Base-by-base conservation (phyloP, 2,113 vertebrate species). In the Reinhardtius hippoglossoides region DNA sequence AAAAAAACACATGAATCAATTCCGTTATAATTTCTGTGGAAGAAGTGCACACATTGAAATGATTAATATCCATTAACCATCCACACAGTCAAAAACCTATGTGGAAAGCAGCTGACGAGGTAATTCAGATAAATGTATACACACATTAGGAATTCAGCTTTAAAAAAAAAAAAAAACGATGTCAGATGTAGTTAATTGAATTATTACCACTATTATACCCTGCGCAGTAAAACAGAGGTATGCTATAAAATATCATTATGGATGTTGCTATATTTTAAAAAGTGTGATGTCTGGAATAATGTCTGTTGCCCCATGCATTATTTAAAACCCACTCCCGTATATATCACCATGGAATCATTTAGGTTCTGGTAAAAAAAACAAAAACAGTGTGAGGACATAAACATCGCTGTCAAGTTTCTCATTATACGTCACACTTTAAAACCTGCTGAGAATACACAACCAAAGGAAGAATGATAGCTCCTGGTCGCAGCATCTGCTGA, bases 401-500 rank as follows among this genome's bases (percentile, higher is more conserved):
- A 66, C 14, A 26, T 64, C 50, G 23, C 56, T 61, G 44, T 71
- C 74, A 67, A n/a, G 50, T 66, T 83, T 79, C 50, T 88, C 65
- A 81, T 74, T 69, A 85, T 23, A 35, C 63, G 68, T 78, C 59
- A 48, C 54, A 26, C 24, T 75, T 24, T 54, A 81, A 72, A 74
- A 69, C 67, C 68, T 42, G 54, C 77, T 57, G 58, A 66, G 72
- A 64, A 74, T 69, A 67, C 31, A 69, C 42, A 46, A 63, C 46
- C 68, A 71, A 60, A 72, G 68, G 46, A 84, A 66, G 76, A 88
- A 42, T 46, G 79, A 80, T 82, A 54, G 74, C 74, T 61, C 76
- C 72, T 70, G 16, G 54, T 67, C 44, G 82, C 81, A 79, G 82
- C 81, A 76, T 75, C 87, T 90, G 89, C 77, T 76, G 77, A n/a